Percentiles rank a stretch among this genome's conserved stretches.
phyloP scores from a whole-genome alignment of 1,140 invertebrate species.

The Drosophila repletoides region DNA sequence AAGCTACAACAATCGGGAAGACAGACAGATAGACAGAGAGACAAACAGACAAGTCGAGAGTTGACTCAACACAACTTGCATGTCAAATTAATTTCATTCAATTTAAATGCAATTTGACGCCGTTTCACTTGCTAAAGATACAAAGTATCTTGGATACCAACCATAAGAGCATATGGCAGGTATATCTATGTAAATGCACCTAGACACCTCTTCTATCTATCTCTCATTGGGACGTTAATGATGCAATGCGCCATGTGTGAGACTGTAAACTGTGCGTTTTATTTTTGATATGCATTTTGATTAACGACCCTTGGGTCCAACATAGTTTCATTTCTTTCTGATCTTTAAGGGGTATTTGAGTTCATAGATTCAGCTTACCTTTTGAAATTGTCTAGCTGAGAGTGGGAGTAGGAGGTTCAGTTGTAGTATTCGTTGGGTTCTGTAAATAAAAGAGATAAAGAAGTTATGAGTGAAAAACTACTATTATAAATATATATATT shows the following conservation, averaged over 20 bases:
- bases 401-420: conserved; percentile 28
- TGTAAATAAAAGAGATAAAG: conserved; percentile 40
- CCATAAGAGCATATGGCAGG: conserved; percentile 47
- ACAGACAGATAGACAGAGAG: conserved; percentile 19
- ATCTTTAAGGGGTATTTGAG: conserved; percentile 22
- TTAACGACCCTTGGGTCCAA: conserved; percentile 66
- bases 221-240: conserved; percentile 58
- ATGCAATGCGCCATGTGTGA: conserved; percentile 66
- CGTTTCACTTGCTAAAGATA: conserved; percentile 60
- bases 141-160: conserved; percentile 18
- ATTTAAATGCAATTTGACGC: conserved; percentile 79
- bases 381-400: conserved; percentile 39
- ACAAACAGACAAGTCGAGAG: conserved; percentile 5
- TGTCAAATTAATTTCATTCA: conserved; percentile 79
- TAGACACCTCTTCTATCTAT: conserved; percentile 10
- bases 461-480: not conserved
- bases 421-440: conserved; percentile 57
- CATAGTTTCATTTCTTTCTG: conserved; percentile 42
- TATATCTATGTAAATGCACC: conserved; percentile 32
- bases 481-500: no score
- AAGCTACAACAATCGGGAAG: conserved; percentile 39
- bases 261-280: conserved; percentile 65
- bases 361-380: conserved; percentile 48
- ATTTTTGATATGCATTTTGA: conserved; percentile 70
- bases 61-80: conserved; percentile 65